These are phyloP conservation scores for Pelagia noctiluca DNA, from an alignment of 30 jellyfish, hydroid and myxozoan species.

Conservation along the genomic window DNA sequence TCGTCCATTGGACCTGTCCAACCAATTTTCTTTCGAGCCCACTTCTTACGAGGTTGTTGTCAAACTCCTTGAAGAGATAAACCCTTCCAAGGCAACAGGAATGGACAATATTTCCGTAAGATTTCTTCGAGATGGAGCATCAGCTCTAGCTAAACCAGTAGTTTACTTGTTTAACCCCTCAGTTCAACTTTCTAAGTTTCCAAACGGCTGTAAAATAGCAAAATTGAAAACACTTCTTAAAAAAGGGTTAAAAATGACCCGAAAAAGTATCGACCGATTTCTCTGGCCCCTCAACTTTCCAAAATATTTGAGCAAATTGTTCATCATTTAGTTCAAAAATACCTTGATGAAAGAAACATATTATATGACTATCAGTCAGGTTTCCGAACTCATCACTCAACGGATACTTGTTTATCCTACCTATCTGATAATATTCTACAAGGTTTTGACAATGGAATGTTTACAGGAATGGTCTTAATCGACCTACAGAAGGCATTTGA, in stretches of 20 bases:
- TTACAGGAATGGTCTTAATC: slow-evolving; percentile 15
- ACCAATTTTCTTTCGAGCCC: too few relatives aligned
- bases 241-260: slow-evolving; percentile 26
- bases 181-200: slow-evolving; percentile 4
- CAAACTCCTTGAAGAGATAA: too few relatives aligned
- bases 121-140: too few relatives aligned
- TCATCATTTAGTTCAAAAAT: not conserved
- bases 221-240: slow-evolving; percentile 6
- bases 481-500: slow-evolving; percentile 50
- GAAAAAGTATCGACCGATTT: slow-evolving; percentile 24
- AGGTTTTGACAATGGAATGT: slow-evolving; percentile 18
- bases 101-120: too few relatives aligned
- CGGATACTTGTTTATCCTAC: slow-evolving; percentile 29
- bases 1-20: too few relatives aligned
- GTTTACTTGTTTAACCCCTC: slow-evolving; percentile 27
- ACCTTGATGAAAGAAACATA: slow-evolving; percentile 20
- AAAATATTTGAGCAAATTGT: slow-evolving; percentile 4
- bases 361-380: slow-evolving; percentile 34
- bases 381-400: slow-evolving; percentile 35
- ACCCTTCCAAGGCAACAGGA: too few relatives aligned
- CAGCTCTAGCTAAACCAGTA: too few relatives aligned
- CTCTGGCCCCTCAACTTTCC: slow-evolving; percentile 15
- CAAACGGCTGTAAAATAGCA: slow-evolving; percentile 36
- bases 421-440: slow-evolving; percentile 12
- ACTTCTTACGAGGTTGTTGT: too few relatives aligned